These are phyloP conservation scores for Drosophila suboccidentalis DNA, from an alignment of 2,888 invertebrate species.

Conservation along the genomic window DNA sequence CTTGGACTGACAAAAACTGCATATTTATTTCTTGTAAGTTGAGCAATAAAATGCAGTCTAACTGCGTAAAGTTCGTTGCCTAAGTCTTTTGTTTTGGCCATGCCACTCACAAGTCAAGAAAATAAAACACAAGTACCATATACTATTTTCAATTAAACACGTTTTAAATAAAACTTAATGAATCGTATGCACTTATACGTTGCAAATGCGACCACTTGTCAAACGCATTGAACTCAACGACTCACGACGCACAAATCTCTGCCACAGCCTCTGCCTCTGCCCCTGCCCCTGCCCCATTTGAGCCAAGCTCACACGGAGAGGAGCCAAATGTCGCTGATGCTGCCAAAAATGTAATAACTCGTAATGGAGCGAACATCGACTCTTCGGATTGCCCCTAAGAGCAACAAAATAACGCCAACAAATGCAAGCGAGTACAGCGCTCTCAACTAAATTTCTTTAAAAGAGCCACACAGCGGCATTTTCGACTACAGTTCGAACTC, in stretches of 20 bases:
- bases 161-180: slow-evolving; percentile 56
- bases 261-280: slow-evolving; percentile 19
- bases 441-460: slow-evolving; percentile 79
- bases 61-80: slow-evolving; percentile 71
- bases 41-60: background rate
- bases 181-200: slow-evolving; percentile 58
- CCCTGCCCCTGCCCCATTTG: slow-evolving; percentile 21
- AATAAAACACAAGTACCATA: slow-evolving; percentile 29
- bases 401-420: slow-evolving; percentile 37
- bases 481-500: slow-evolving; percentile 76
- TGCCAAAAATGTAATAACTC: slow-evolving; percentile 38
- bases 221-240: slow-evolving; percentile 69
- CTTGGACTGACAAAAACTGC: background rate
- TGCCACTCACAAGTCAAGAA: slow-evolving; percentile 40
- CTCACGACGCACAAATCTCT: slow-evolving; percentile 21
- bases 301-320: slow-evolving; percentile 23
- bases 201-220: slow-evolving; percentile 46
- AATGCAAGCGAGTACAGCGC: slow-evolving; percentile 37
- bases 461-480: slow-evolving; percentile 62
- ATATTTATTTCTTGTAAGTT: background rate
- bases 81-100: slow-evolving; percentile 77
- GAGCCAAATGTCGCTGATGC: slow-evolving; percentile 34
- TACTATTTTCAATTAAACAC: slow-evolving; percentile 54
- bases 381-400: slow-evolving; percentile 58
- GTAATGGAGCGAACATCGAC: slow-evolving; percentile 49